Evolutionary conservation across 2,888 invertebrate genomes (phyloP), one percentile per base, ranked within the genome.

Genomic region (Drosophila nr. medialis): DNA sequence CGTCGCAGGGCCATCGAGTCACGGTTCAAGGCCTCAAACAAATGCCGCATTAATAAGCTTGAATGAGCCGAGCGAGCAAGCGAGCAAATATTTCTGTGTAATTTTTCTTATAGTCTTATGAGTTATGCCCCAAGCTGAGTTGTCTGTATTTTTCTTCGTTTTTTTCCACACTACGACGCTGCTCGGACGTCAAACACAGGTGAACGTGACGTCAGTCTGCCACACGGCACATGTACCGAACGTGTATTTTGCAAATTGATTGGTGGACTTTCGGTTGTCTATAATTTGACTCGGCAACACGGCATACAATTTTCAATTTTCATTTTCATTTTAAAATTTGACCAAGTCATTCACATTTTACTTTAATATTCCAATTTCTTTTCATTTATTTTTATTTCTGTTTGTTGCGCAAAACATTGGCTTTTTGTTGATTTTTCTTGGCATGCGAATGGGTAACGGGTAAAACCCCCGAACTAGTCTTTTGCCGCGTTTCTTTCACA

Each of bases 151-250:
- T 51, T 60, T 27, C 51, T 32, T 56, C 15, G 1, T 53, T 53
- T 55, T 29, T 49, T 40, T 65, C 50, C 18, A 56, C 45, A 13
- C 45, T 24, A 24, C 8, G 24, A 24, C 45, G 15, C 8, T 45
- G 45, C 65, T 58, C 58, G 67, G 42, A 79, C 81, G 87, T 85
- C 84, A 86, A 82, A 78, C 82, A 75, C 83, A 85, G 87, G 82
- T 84, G 82, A 64, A 34, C 45, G 69, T 85, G 85, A 85, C 85
- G 85, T 85, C 85, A 85, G 83, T 42, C 75, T 65, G 48, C 48
- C 38, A n/a, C 48, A 30, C 36, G 45, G 34, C 55, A 49, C 64
- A 64, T 58, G 71, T 68, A 68, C 51, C 21, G 58, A 59, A 38
- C 42, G 42, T 42, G 21, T 42, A 2, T 6, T 42, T 21, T 21